phyloP scores from a whole-genome alignment of 2,888 invertebrate species.

The Augiades crinisus region DNA sequence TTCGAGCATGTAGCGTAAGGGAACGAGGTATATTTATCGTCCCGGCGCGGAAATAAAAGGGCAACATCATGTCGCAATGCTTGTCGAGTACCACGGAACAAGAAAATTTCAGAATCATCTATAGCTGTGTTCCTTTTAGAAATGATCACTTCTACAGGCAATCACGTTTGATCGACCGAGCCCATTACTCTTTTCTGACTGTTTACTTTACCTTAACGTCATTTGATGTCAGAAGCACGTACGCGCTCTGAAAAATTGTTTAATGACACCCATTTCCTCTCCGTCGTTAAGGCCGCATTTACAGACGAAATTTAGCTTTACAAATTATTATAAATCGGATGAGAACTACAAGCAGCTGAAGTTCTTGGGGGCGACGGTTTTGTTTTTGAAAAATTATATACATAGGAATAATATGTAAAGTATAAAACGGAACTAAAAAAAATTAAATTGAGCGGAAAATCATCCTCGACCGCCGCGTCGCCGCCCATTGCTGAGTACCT shows the following conservation, averaged over 20 bases:
- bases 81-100: not conserved
- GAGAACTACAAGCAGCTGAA: not conserved
- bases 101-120: conserved; percentile 62
- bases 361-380: too few relatives aligned
- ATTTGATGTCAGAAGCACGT: conserved; percentile 45
- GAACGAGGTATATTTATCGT: conserved; percentile 37
- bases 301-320: conserved; percentile 12
- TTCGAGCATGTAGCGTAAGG: conserved; percentile 39
- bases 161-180: conserved; percentile 49
- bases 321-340: conserved; percentile 12
- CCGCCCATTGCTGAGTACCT: too few relatives aligned
- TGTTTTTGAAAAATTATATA: not conserved
- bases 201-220: conserved; percentile 39
- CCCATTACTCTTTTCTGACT: conserved; percentile 53
- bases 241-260: conserved; percentile 42
- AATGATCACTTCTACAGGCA: conserved; percentile 50
- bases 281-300: conserved; percentile 25
- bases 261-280: conserved; percentile 52
- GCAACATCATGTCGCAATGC: conserved; percentile 29
- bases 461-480: too few relatives aligned
- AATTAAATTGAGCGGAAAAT: too few relatives aligned
- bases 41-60: conserved; percentile 42
- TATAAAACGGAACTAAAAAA: too few relatives aligned
- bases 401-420: too few relatives aligned
- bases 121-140: conserved; percentile 55